phyloP scores from a whole-genome alignment of 2,113 vertebrate species.

The Mesitornis unicolor region DNA sequence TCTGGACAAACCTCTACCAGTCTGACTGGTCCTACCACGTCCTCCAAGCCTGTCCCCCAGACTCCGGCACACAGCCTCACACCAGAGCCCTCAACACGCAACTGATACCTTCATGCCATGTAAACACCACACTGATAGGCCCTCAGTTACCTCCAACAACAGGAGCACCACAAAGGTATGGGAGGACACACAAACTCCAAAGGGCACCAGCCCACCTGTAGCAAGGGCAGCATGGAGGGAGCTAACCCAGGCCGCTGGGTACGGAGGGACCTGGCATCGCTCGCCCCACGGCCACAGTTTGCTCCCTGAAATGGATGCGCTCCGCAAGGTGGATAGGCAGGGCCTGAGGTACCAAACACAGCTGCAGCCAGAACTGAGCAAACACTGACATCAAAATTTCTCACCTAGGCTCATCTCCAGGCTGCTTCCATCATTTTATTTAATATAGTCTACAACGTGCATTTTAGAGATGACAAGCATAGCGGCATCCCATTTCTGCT shows the following conservation, averaged over 20 bases:
- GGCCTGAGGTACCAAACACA: not conserved
- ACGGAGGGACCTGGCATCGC: not conserved
- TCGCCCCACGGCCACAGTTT: fast-evolving
- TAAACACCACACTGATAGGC: not conserved
- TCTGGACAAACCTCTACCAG: not conserved
- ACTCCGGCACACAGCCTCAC: fast-evolving
- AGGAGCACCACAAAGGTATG: not conserved
- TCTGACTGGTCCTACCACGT: not conserved
- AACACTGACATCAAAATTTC: not conserved
- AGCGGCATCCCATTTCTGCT: fast-evolving
- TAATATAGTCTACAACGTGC: not conserved
- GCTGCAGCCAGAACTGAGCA: not conserved
- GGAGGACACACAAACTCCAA: not conserved
- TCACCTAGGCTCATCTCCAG: not conserved
- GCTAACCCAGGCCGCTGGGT: not conserved
- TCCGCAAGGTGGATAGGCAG: not conserved
- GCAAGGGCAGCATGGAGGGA: fast-evolving
- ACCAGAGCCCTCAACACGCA: not conserved
- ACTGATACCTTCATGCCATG: not conserved
- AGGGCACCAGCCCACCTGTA: not conserved
- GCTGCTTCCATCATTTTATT: not conserved
- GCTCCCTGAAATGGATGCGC: too few species aligned
- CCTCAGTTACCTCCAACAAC: not conserved
- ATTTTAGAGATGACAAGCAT: not conserved
- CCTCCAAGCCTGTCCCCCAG: not conserved